Evolutionary conservation across 2,797 vertebrate genomes (phyloP).

Genomic region (Intellagama lesueurii): DNA sequence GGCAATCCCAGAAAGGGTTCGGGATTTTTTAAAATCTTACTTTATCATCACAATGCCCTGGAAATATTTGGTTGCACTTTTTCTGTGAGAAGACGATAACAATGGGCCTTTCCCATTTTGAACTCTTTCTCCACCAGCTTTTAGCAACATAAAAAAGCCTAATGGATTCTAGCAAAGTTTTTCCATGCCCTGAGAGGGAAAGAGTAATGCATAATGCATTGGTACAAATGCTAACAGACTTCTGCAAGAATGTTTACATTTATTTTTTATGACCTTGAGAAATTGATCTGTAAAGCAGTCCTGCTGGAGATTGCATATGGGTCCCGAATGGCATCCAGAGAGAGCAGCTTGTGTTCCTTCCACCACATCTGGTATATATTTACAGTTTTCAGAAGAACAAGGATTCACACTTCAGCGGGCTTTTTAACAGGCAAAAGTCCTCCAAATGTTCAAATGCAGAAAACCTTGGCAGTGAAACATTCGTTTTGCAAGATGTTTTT

Average conservation of each 20-base stretch:
- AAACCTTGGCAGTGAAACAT: conserved; percentile 19
- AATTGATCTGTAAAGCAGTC: conserved; percentile 62
- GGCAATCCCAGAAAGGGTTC: neutral
- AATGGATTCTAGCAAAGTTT: neutral
- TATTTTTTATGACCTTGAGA: conserved; percentile 68
- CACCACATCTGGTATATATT: conserved; percentile 49
- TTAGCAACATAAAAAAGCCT: conserved; percentile 23
- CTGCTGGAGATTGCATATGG: conserved; percentile 55
- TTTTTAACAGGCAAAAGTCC: conserved; percentile 46
- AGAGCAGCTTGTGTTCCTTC: conserved; percentile 27
- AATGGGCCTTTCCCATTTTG: neutral
- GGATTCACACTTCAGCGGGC: conserved; percentile 64
- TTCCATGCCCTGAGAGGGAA: conserved; percentile 9
- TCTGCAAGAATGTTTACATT: conserved; percentile 62
- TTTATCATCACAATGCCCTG: neutral
- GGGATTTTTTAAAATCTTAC: neutral
- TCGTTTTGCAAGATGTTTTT: conserved; percentile 51
- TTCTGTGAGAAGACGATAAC: neutral
- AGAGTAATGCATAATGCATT: conserved; percentile 48
- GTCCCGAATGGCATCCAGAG: conserved; percentile 46
- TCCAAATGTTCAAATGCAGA: conserved; percentile 56
- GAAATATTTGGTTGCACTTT: neutral
- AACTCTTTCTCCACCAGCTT: neutral
- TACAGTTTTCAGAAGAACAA: conserved; percentile 47
- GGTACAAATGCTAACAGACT: conserved; percentile 48